Percentiles rank a stretch among this genome's conserved stretches.
These are phyloP conservation scores for Butastur rufipennis DNA, from an alignment of 2,113 vertebrate genomes.

Conservation along the genomic window DNA sequence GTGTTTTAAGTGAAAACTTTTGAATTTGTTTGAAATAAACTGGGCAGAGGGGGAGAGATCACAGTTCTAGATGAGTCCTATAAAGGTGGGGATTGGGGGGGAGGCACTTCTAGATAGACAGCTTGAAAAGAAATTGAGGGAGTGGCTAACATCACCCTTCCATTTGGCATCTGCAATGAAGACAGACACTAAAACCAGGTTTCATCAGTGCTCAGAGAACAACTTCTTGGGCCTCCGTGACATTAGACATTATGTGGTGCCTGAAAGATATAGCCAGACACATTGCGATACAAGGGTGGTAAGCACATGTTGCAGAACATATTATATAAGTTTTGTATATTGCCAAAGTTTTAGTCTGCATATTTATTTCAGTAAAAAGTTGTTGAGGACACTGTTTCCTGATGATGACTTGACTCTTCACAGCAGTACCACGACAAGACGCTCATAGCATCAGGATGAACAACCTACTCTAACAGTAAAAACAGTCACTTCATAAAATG, in stretches of 20 bases:
- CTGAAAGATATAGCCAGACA: background rate
- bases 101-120: background rate
- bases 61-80: background rate
- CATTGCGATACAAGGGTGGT: background rate
- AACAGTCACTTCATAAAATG: background rate
- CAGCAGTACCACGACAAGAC: background rate
- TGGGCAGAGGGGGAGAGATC: background rate
- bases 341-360: background rate
- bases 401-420: background rate
- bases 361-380: background rate
- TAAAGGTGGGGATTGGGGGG: background rate
- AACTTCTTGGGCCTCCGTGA: background rate
- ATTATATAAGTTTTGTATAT: background rate
- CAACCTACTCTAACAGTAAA: background rate
- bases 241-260: background rate
- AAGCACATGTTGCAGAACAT: background rate
- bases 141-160: background rate
- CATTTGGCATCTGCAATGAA: background rate
- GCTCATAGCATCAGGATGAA: background rate
- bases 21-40: background rate
- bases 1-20: background rate
- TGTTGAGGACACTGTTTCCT: background rate
- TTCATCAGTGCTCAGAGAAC: background rate
- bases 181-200: background rate
- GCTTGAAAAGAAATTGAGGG: background rate